Conservation (phyloP, 92 coral and sea anemone genomes). For the Metridium senile region DNA sequence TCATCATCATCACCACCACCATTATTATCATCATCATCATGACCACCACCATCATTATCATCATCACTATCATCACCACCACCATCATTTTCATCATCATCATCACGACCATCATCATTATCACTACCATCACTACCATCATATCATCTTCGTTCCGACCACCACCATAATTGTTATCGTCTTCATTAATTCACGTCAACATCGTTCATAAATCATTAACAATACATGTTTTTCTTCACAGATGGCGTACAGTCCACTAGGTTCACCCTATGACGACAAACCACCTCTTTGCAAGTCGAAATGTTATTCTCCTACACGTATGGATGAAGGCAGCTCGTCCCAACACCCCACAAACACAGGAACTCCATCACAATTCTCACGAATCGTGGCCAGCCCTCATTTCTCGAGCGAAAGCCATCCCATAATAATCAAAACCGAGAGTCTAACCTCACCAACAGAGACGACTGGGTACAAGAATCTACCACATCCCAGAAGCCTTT, state of each 20-base stretch:
- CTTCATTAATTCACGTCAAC: not conserved
- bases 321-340: not conserved
- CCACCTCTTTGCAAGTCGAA: not conserved
- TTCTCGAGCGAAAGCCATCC: not conserved
- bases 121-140: not conserved
- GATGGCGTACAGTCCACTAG: conserved; percentile 12
- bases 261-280: not conserved
- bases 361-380: not conserved
- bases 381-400: not conserved
- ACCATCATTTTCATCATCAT: not conserved
- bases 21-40: not conserved
- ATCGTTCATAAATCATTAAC: not conserved
- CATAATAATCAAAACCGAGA: conserved; percentile 4
- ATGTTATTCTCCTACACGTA: not conserved
- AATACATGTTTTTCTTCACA: not conserved
- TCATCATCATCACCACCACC: not conserved
- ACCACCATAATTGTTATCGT: not conserved
- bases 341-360: too few species aligned
- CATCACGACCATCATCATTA: not conserved
- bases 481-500: not conserved
- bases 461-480: conserved; percentile 1
- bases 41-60: not conserved
- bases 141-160: not conserved
- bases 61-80: not conserved
- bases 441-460: not conserved